Conservation (phyloP, 2,888 invertebrate genomes). For the Leucophenga maculata region DNA sequence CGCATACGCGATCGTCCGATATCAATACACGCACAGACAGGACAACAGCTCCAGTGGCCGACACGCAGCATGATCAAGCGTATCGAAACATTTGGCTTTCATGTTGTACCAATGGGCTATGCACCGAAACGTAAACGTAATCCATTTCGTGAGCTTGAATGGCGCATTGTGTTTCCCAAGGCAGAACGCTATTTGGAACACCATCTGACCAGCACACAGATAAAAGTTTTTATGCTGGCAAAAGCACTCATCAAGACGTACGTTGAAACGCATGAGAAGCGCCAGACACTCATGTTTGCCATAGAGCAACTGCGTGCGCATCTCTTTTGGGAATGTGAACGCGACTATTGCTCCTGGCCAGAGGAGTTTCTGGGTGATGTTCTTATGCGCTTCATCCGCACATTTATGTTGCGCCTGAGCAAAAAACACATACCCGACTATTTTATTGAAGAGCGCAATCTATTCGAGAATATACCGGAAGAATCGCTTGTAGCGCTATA, state of each 20-base stretch:
- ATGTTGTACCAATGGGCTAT: constrained; percentile 81
- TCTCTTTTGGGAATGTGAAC: constrained; percentile 85
- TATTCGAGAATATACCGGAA: constrained; percentile 80
- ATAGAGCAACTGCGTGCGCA: constrained; percentile 82
- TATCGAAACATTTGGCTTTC: constrained; percentile 79
- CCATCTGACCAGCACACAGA: constrained; percentile 80
- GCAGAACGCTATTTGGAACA: constrained; percentile 84
- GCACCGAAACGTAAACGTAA: constrained; percentile 77
- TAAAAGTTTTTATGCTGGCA: constrained; percentile 80
- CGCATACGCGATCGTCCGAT: constrained; percentile 76
- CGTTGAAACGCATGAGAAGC: constrained; percentile 77
- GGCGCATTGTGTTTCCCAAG: constrained; percentile 84
- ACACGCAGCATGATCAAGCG: constrained; percentile 78
- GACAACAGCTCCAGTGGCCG: constrained; percentile 80
- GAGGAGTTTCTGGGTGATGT: constrained; percentile 82
- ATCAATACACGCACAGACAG: constrained; percentile 75
- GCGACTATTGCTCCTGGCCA: constrained; percentile 81
- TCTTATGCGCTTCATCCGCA: constrained; percentile 77
- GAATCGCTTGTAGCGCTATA: constrained; percentile 78
- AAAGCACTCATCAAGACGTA: constrained; percentile 82
- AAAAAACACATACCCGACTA: constrained; percentile 80
- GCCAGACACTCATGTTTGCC: constrained; percentile 75
- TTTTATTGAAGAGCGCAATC: constrained; percentile 81
- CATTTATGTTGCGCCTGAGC: constrained; percentile 77
- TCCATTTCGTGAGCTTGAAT: constrained; percentile 79